Base-by-base conservation (phyloP, 2,113 vertebrate species). In the Microtus ochrogaster region DNA sequence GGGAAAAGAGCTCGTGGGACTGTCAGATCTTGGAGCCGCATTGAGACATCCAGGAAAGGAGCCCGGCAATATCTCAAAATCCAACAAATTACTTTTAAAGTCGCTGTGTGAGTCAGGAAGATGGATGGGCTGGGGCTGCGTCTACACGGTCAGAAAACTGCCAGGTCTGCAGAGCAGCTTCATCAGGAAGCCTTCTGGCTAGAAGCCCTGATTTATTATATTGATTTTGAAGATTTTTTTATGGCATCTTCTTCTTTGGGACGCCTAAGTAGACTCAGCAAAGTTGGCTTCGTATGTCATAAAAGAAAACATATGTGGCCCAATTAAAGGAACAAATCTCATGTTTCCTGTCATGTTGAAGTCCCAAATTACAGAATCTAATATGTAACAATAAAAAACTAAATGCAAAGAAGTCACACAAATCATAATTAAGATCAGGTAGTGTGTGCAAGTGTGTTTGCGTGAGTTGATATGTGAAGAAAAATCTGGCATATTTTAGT, bases 291-390 rank as follows among this genome's bases (percentile, higher is more conserved):
- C 70, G 2, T 44, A 33, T 70, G 52, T 92, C 16, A 36, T 81
- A 89, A 94, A 93, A 91, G 33, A 90, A 95, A 96, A 97, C 44
- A 87, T n/a, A 65, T 83, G 90, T 72, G 33, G 19, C 28, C 86
- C 74, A 81, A 72, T 96, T 96, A 94, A 89, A 87, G 63, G 78
- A 96, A 91, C 79, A 66, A 76, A 96, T 94, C 84, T 96, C 89
- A 16, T 30, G 95, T 88, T 92, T 95, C 90, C 70, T 94, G 70
- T 93, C 92, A 92, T 26, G 55, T 36, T 1, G 1, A 83, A 89
- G 63, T 63, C 44, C 61, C 83, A 83, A 22, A 87, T 96, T 66
- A n/a, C n/a, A 91, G 65, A 52, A 73, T 52, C 36, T 70, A 97
- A 96, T 90, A 28, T 65, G 52, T 85, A 85, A 65, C 73, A 49